Evolutionary conservation across 1,140 invertebrate species (phyloP).

Genomic region (Agraylea sexmaculata): DNA sequence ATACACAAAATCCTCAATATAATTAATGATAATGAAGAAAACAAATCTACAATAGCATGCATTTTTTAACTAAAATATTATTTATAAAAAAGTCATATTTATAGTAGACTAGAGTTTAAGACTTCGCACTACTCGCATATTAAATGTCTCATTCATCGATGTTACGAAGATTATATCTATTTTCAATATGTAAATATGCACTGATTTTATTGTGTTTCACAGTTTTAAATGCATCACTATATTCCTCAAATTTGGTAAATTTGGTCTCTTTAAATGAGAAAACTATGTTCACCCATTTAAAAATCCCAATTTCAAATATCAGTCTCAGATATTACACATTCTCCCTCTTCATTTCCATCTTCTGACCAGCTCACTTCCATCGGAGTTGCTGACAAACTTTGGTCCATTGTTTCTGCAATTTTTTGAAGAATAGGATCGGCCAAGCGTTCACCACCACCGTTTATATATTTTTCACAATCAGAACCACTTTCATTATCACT

Average conservation of each 20-base stretch:
- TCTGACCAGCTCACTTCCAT: conserved; percentile 39
- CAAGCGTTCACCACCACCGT: conserved; percentile 16
- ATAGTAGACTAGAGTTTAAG: conserved; percentile 15
- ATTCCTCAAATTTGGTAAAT: no score
- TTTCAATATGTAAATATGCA: not conserved
- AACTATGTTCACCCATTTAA: conserved; percentile 15
- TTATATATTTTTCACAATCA: conserved; percentile 15
- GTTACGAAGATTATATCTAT: not conserved
- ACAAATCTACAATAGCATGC: not conserved
- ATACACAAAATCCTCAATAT: not conserved
- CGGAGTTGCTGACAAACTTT: conserved; percentile 28
- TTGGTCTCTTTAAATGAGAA: no score
- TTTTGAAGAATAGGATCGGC: conserved; percentile 18
- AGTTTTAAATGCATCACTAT: no score
- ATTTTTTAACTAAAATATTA: not conserved
- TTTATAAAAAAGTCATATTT: conserved; percentile 10
- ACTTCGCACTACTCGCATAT: conserved; percentile 5
- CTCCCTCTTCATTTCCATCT: conserved; percentile 32
- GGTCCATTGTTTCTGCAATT: conserved; percentile 17
- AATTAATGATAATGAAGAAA: not conserved
- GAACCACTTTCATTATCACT: conserved; percentile 19
- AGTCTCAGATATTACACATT: conserved; percentile 19
- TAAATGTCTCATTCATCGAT: not conserved
- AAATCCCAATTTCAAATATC: conserved; percentile 23
- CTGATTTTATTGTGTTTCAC: no score